These are phyloP conservation scores for Acanthococcus lagerstroemiae DNA, from an alignment of 2,888 invertebrate genomes.

Conservation along the genomic window DNA sequence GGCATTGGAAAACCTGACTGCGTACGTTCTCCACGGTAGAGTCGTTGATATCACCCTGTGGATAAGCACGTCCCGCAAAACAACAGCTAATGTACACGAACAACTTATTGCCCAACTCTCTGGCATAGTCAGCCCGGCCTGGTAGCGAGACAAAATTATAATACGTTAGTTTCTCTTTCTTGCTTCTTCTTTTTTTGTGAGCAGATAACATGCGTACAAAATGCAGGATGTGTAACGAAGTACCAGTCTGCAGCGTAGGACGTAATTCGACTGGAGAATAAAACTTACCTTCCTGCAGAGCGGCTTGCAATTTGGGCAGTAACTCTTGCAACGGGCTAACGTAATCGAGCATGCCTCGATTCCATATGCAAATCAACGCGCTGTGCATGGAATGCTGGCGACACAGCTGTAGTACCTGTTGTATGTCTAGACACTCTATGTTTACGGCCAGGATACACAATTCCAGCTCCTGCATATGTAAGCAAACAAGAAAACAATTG, in stretches of 20 bases:
- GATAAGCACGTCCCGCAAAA: slow-evolving; percentile 75
- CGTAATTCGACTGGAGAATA: too few relatives aligned
- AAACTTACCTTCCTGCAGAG: too few relatives aligned
- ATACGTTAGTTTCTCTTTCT: too few relatives aligned
- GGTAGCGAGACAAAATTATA: neutral
- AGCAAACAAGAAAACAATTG: slow-evolving; percentile 13
- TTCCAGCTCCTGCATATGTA: slow-evolving; percentile 51
- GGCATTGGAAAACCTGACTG: slow-evolving; percentile 58
- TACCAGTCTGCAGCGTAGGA: neutral
- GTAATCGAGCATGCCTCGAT: slow-evolving; percentile 64
- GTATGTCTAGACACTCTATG: slow-evolving; percentile 63
- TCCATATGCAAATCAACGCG: slow-evolving; percentile 61
- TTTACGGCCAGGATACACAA: slow-evolving; percentile 61
- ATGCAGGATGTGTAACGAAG: too few relatives aligned
- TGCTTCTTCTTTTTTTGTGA: too few relatives aligned
- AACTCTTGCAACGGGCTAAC: slow-evolving; percentile 61
- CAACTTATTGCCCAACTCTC: slow-evolving; percentile 67
- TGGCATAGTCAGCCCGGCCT: slow-evolving; percentile 36
- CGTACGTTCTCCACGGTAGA: slow-evolving; percentile 50
- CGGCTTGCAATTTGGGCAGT: slow-evolving; percentile 46
- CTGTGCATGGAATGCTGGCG: slow-evolving; percentile 55
- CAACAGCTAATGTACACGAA: slow-evolving; percentile 80
- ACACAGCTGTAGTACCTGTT: slow-evolving; percentile 56
- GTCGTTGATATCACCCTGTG: slow-evolving; percentile 54
- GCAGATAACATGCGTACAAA: too few relatives aligned